phyloP scores from a whole-genome alignment of 1,140 invertebrate genomes.

The Heliothis virescens region DNA sequence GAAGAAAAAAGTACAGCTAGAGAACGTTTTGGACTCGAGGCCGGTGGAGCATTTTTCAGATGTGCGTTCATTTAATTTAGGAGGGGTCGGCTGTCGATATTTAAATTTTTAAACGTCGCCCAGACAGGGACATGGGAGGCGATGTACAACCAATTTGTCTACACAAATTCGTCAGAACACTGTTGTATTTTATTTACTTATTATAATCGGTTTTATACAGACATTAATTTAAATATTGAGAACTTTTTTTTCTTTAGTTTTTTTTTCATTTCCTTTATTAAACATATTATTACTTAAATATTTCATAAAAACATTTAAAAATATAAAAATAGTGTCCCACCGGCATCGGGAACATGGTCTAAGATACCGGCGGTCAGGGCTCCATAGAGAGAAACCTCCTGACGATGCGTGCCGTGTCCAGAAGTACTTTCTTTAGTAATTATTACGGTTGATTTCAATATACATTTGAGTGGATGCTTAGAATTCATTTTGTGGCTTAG shows the following conservation, averaged over 20 bases:
- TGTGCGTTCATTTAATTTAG: constrained; percentile 71
- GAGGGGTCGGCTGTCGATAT: constrained; percentile 76
- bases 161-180: constrained; percentile 71
- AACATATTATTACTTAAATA: too few species aligned
- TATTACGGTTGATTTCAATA: background rate
- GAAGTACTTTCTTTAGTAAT: background rate
- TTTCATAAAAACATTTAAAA: too few species aligned
- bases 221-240: background rate
- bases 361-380: too few species aligned
- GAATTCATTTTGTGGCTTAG: too few species aligned
- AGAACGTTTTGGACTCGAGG: constrained; percentile 52
- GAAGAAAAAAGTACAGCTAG: constrained; percentile 42
- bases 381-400: too few species aligned
- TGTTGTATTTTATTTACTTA: constrained; percentile 29
- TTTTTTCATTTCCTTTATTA: too few species aligned
- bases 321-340: too few species aligned
- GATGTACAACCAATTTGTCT: constrained; percentile 74
- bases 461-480: too few species aligned
- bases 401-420: too few species aligned
- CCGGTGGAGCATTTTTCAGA: constrained; percentile 67
- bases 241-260: background rate
- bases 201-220: constrained; percentile 5
- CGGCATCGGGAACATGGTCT: too few species aligned
- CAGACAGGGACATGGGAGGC: constrained; percentile 65
- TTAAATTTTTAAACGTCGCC: constrained; percentile 81